Base-by-base conservation (phyloP, 2,888 invertebrate genomes). In the Phyto melanocephala region DNA sequence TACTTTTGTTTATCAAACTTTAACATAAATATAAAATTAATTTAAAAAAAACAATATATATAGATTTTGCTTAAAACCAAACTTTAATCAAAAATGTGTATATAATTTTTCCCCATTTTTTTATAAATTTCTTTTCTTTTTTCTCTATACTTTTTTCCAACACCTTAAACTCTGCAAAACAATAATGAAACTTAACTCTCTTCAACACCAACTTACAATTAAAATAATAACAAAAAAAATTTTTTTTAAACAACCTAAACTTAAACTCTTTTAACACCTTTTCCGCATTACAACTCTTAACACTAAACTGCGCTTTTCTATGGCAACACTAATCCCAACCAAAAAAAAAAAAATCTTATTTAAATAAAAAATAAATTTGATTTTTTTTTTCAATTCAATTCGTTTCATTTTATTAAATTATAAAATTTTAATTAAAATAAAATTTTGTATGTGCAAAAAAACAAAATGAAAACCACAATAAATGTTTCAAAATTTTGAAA, bases 111-210 rank as follows among this genome's bases (percentile, higher is more conserved):
- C 17, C n/a, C 45, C 20, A n/a, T 28, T 40, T 72, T 72, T 71
- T 62, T 68, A 52, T 52, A 22, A 54, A 65, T 60, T 72, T 62
- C 60, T 67, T 81, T 77, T 56, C 71, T 56, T 81, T 81, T 81
- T 52, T 80, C 56, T 78, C 70, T 76, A 58, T 72, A 77, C 67
- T 77, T 54, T 52, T 74, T 63, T 52, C 65, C 67, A 56, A n/a
- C 37, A 60, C 60, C n/a, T 72, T 3, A 28, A 47, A 56, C 47
- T 11, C 45, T 50, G 13, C 24, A 22, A 47, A 54, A 45, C 47
- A 28, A 28, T 2, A 76, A 37, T 17, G 50, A 42, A 24, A 62
- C 58, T 40, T 47, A 67, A 33, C 47, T 60, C 67, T 47, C 11
- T 40, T 28, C 42, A 47, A 35, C 35, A 75, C 47, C 28, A 42